Percentiles rank a stretch among this genome's conserved stretches.
Conservation (phyloP, 2,888 invertebrate genomes). For the Marasmarcha lunaedactyla region DNA sequence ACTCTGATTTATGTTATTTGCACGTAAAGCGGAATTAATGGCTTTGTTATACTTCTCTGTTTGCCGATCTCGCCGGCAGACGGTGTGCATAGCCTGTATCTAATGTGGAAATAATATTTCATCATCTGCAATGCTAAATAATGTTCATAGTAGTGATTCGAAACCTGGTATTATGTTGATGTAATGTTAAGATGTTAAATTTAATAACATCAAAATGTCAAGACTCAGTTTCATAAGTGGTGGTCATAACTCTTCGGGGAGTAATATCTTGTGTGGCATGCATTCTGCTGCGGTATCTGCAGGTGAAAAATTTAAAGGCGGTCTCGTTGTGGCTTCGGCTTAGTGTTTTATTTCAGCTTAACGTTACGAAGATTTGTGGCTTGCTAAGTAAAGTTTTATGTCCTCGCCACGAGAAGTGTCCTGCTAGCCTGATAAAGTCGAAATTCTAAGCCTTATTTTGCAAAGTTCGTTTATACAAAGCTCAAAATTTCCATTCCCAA, state of each 20-base stretch:
- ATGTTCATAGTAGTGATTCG: no score
- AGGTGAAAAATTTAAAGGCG: slow-evolving; percentile 63
- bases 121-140: neutral
- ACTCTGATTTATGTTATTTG: slow-evolving; percentile 68
- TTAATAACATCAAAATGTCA: slow-evolving; percentile 17
- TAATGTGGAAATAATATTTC: no score
- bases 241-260: slow-evolving; percentile 57
- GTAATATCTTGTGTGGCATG: slow-evolving; percentile 54
- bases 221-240: slow-evolving; percentile 48
- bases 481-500: neutral
- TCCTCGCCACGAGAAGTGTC: slow-evolving; percentile 31
- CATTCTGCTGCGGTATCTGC: slow-evolving; percentile 33
- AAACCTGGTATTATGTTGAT: no score
- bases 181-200: no score
- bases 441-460: neutral
- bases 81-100: slow-evolving; percentile 15
- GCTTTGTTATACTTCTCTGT: slow-evolving; percentile 65
- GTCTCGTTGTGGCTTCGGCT: slow-evolving; percentile 56
- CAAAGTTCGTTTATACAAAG: neutral
- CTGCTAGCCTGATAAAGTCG: slow-evolving; percentile 1
- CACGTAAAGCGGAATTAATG: slow-evolving; percentile 68
- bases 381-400: slow-evolving; percentile 69
- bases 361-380: slow-evolving; percentile 68
- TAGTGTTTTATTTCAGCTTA: slow-evolving; percentile 69
- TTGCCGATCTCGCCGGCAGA: slow-evolving; percentile 49